A percentile compares a stretch with the other conserved stretches of the same genome.
Conservation (phyloP, 2,888 invertebrate species). For the Drosophila longiperda region DNA sequence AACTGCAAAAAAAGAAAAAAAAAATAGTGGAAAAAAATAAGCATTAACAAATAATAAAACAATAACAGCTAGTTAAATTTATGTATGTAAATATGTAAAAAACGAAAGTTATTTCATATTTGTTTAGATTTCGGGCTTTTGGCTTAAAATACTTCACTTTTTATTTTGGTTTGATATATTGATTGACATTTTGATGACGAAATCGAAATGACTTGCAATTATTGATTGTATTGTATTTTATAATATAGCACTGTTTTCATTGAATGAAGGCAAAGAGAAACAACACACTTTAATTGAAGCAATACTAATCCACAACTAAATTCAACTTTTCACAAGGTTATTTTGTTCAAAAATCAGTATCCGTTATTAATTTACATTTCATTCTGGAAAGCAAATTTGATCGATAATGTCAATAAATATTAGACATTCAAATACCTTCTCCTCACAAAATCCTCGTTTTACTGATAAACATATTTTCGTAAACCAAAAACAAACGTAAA, state of each 20-base stretch:
- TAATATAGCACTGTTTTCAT: neutral
- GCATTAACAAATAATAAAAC: conserved; percentile 40
- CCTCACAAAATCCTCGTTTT: conserved; percentile 37
- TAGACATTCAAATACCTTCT: conserved; percentile 30
- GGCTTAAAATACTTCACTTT: conserved; percentile 7
- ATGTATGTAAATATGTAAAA: conserved; percentile 42
- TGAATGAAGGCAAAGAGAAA: neutral
- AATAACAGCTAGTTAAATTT: conserved; percentile 34
- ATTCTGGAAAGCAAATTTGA: conserved; percentile 30
- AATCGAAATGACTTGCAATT: conserved; percentile 36
- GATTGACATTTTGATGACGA: conserved; percentile 10
- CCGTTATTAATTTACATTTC: neutral
- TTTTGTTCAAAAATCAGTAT: neutral
- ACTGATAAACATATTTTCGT: conserved; percentile 46
- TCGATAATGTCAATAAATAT: conserved; percentile 32
- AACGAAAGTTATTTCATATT: conserved; percentile 62
- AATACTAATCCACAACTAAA: neutral
- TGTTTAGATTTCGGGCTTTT: conserved; percentile 11
- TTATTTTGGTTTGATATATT: conserved; percentile 11
- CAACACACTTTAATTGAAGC: neutral
- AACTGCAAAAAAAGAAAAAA: conserved; percentile 72
- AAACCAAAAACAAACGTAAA: conserved; percentile 25
- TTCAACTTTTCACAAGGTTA: neutral
- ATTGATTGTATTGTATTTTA: conserved; percentile 11
- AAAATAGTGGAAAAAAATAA: conserved; percentile 21